These are phyloP conservation scores for Albula glossodonta DNA, from an alignment of 2,113 vertebrate species.

Conservation along the genomic window DNA sequence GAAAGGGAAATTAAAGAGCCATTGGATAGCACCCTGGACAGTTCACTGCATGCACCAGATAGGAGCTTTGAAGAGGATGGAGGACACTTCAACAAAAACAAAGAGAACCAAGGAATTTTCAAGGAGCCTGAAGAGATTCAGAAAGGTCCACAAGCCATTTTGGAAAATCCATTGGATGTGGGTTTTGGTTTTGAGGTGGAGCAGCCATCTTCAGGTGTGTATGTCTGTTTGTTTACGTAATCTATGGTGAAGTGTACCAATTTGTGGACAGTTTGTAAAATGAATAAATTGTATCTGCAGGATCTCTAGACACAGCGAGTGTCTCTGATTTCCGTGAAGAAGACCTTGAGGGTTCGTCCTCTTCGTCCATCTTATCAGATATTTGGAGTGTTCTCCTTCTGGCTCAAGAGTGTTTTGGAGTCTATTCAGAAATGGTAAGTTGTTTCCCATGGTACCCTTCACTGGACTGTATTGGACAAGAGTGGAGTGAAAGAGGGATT, in stretches of 20 bases:
- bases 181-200: slow-evolving; percentile 57
- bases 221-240: not conserved
- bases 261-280: not conserved
- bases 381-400: slow-evolving; percentile 31
- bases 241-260: not conserved
- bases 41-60: slow-evolving; percentile 38
- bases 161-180: slow-evolving; percentile 61
- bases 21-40: slow-evolving; percentile 33
- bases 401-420: slow-evolving; percentile 48
- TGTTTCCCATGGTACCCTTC: not conserved
- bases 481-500: too few species aligned
- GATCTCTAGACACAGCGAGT: slow-evolving; percentile 50
- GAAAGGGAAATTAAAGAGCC: not conserved
- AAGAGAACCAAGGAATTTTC: slow-evolving; percentile 57
- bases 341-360: slow-evolving; percentile 35
- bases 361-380: slow-evolving; percentile 44
- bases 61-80: slow-evolving; percentile 57
- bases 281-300: slow-evolving; percentile 37
- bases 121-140: slow-evolving; percentile 55
- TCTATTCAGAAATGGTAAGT: slow-evolving; percentile 73
- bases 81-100: slow-evolving; percentile 65
- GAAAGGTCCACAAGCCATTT: slow-evolving; percentile 54
- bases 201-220: slow-evolving; percentile 57
- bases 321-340: slow-evolving; percentile 47
- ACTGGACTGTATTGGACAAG: too few species aligned